Base-by-base conservation (phyloP, 1,140 invertebrate species). In the Sinonovacula constricta region DNA sequence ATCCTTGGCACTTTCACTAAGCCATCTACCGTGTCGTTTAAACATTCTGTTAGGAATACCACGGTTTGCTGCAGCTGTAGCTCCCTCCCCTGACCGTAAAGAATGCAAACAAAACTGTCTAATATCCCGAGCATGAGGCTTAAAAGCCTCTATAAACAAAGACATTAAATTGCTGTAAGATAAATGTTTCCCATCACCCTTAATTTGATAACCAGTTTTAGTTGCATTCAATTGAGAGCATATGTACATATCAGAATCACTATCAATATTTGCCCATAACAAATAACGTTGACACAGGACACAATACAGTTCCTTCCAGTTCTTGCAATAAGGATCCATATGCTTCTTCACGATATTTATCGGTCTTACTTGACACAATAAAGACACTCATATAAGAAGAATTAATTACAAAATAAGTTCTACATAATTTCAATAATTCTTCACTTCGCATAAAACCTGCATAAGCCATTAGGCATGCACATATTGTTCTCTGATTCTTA, bases 31-130 rank as follows among this genome's bases (percentile, higher is more conserved):
- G 28, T 60, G 57, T 30, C 28, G 22, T 28, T 60, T 60, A 26
- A 26, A 28, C 30, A 60, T 26, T 14, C 57, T 60, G 30, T 60
- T 18, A 14, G 7, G 7, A 28, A 30, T 18, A 7, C 57, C 28
- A 14, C 5, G 5, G 30, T 60, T 60, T 14, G 57, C 26, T 10
- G 14, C 14, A 60, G 28, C 28, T 26, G 57, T 60, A 18, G 57
- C 57, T 26, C 57, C 57, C n/a, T n/a, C n/a, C 5, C 57, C 57
- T 4, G 57, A 60, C 57, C 57, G 22, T 28, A 60, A 28, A 60
- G 28, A 60, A 60, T 60, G 57, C 26, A 60, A 30, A 28, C 57
- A 26, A 28, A 22, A 60, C 26, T 60, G 22, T 18, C 57, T 60
- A 30, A 30, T 30, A 60, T 60, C 57, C 7, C 18, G 39, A 45